Conservation (phyloP, 2,888 invertebrate species). For the Mactromeris polynyma region DNA sequence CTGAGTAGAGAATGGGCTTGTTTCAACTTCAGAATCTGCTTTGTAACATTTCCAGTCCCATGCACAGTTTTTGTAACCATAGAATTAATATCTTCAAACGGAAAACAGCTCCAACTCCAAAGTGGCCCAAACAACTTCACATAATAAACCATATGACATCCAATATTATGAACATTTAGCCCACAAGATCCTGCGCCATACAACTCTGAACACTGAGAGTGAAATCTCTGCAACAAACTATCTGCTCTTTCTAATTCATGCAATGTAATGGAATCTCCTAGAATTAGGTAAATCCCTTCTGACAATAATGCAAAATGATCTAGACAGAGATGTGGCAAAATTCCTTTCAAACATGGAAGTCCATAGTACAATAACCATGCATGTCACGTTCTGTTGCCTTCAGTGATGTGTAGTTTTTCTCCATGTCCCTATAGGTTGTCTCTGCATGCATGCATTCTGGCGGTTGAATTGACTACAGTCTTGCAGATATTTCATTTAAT, state of each 20-base stretch:
- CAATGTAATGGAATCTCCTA: constrained; percentile 5
- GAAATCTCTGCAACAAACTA: background rate
- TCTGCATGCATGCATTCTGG: background rate
- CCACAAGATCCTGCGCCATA: constrained; percentile 43
- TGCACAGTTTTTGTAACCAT: constrained; percentile 25
- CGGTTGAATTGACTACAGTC: background rate
- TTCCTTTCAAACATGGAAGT: constrained; percentile 4
- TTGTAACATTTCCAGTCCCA: constrained; percentile 44
- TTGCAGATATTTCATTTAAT: background rate
- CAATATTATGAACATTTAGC: constrained; percentile 51
- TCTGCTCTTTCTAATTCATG: background rate
- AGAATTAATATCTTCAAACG: constrained; percentile 35
- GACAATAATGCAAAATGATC: constrained; percentile 1
- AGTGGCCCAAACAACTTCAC: constrained; percentile 43
- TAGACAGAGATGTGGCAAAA: background rate
- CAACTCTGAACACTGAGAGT: constrained; percentile 18
- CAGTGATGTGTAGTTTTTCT: background rate
- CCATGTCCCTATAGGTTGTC: background rate
- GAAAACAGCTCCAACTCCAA: no score
- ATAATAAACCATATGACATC: constrained; percentile 33
- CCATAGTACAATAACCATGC: background rate
- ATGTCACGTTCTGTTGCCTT: background rate
- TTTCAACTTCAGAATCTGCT: constrained; percentile 15
- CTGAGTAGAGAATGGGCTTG: no score
- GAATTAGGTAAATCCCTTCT: constrained; percentile 11